A percentile compares a stretch with the other conserved stretches of the same genome.
phyloP scores from a whole-genome alignment of 2,113 vertebrate species.

The Polypterus senegalus region DNA sequence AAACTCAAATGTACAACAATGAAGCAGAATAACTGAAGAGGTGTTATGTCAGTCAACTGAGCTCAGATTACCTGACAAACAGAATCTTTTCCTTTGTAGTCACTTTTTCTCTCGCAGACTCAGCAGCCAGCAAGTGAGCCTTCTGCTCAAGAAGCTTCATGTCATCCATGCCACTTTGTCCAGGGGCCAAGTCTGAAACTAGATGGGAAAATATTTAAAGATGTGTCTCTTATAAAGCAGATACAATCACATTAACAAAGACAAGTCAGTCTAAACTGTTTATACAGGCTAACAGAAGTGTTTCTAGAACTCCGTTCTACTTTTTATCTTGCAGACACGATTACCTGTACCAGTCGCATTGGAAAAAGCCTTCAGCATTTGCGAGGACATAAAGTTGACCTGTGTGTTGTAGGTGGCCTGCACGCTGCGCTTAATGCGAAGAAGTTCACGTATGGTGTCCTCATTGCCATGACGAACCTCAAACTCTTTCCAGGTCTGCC shows the following conservation, averaged over 20 bases:
- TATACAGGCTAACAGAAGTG: no score
- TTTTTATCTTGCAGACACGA: neutral
- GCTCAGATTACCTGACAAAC: slow-evolving; percentile 64
- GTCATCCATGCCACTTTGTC: slow-evolving; percentile 71
- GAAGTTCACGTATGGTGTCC: slow-evolving; percentile 83
- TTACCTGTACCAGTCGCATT: slow-evolving; percentile 65
- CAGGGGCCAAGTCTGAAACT: slow-evolving; percentile 77
- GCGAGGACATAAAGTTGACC: slow-evolving; percentile 90
- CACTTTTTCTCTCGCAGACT: slow-evolving; percentile 69
- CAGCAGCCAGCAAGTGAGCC: slow-evolving; percentile 69
- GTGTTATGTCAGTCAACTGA: neutral
- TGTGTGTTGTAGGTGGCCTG: slow-evolving; percentile 92
- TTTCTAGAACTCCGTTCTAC: no score
- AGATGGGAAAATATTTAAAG: neutral
- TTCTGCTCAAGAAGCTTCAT: slow-evolving; percentile 84
- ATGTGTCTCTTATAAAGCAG: neutral
- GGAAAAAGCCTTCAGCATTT: slow-evolving; percentile 78
- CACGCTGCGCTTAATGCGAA: slow-evolving; percentile 81
- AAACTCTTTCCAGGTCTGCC: slow-evolving; percentile 90
- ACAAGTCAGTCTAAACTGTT: neutral
- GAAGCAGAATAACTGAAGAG: no score
- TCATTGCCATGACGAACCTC: slow-evolving; percentile 88
- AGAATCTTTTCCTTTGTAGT: slow-evolving; percentile 79
- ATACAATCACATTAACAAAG: no score
- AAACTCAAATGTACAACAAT: no score